These are phyloP conservation scores for Oceanodroma tethys DNA, from an alignment of 2,113 vertebrate genomes.

Conservation along the genomic window DNA sequence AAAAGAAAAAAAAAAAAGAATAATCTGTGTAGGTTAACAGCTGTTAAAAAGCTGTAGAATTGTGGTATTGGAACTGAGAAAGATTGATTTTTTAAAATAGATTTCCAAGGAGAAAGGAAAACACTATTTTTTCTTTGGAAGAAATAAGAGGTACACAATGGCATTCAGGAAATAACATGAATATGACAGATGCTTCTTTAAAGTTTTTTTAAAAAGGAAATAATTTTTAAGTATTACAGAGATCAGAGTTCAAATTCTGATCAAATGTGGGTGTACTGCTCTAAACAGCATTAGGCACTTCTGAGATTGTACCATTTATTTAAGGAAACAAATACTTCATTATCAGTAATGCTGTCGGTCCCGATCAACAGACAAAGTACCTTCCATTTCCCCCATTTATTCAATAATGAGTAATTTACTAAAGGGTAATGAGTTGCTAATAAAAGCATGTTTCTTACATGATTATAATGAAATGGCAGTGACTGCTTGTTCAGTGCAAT, in stretches of 20 bases:
- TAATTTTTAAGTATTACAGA: not conserved
- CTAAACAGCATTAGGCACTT: not conserved
- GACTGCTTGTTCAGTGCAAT: not conserved
- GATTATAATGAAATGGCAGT: not conserved
- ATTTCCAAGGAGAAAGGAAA: not conserved
- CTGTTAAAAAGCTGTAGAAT: not conserved
- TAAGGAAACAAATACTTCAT: constrained; percentile 43
- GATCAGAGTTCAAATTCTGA: not conserved
- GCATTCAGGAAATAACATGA: not conserved
- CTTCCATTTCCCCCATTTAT: constrained; percentile 33
- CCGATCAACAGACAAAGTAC: constrained; percentile 13
- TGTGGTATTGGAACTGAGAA: not conserved
- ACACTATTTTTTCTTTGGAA: not conserved
- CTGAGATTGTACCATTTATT: not conserved
- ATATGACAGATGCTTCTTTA: not conserved
- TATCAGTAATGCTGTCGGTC: constrained; percentile 1
- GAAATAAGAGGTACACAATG: not conserved
- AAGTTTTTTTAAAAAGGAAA: not conserved
- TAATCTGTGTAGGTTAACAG: not conserved
- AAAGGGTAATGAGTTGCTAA: constrained; percentile 42
- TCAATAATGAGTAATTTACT: constrained; percentile 37
- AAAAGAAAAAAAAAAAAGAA: not conserved
- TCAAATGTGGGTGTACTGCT: not conserved
- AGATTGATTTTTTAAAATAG: not conserved
- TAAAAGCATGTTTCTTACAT: constrained; percentile 18